phyloP scores from a whole-genome alignment of 2,113 vertebrate species.

The Empidonax traillii region DNA sequence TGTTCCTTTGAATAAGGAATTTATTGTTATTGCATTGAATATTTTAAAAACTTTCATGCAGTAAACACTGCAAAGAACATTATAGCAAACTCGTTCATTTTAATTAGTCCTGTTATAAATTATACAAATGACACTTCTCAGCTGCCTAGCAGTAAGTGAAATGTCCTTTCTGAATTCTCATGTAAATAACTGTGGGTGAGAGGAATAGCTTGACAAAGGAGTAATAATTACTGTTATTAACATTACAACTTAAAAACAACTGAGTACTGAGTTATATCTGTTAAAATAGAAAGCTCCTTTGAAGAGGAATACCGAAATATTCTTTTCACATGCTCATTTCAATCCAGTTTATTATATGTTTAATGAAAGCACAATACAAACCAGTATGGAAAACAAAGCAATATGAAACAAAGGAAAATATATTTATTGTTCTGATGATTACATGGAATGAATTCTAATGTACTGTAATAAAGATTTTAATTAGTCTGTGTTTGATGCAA shows the following conservation, averaged over 20 bases:
- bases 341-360: slow-evolving; percentile 8
- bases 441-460: neutral
- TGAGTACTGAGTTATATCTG: slow-evolving; percentile 27
- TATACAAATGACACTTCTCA: slow-evolving; percentile 47
- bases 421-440: neutral
- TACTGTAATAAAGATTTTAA: slow-evolving; percentile 23
- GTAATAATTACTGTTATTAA: slow-evolving; percentile 57
- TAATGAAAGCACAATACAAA: slow-evolving; percentile 43
- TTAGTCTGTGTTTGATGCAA: neutral
- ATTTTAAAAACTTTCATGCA: slow-evolving; percentile 68
- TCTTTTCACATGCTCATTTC: slow-evolving; percentile 12
- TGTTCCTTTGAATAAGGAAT: slow-evolving; percentile 56
- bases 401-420: neutral
- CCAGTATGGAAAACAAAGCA: neutral
- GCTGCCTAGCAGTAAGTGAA: slow-evolving; percentile 62
- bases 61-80: slow-evolving; percentile 52
- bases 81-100: slow-evolving; percentile 70
- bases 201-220: slow-evolving; percentile 59
- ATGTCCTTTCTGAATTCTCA: slow-evolving; percentile 61
- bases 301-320: slow-evolving; percentile 6
- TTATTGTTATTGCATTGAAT: slow-evolving; percentile 53
- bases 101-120: slow-evolving; percentile 78
- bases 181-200: slow-evolving; percentile 69
- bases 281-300: slow-evolving; percentile 43
- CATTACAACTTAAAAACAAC: slow-evolving; percentile 57